Evolutionary conservation across 2,113 vertebrate genomes (phyloP).

Genomic region (Garra rufa): DNA sequence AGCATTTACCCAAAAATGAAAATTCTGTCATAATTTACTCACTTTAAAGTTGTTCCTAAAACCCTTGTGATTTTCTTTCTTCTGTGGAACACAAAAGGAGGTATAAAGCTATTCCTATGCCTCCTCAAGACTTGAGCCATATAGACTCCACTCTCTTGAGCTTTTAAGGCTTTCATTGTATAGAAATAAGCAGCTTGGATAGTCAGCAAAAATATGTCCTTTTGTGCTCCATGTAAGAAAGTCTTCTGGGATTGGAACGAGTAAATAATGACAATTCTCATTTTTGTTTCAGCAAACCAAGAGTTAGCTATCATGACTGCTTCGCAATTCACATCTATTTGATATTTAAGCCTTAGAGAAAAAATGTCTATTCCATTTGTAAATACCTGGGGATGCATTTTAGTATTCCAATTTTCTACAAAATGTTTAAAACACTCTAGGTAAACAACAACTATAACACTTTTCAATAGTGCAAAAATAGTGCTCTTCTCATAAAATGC

Average conservation of each 20-base stretch:
- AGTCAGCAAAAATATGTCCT: background rate
- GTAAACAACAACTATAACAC: background rate
- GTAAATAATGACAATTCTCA: background rate
- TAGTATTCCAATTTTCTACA: background rate
- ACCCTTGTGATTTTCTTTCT: background rate
- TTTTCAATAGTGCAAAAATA: background rate
- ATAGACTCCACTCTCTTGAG: background rate
- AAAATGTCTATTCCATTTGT: background rate
- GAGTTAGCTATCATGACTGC: background rate
- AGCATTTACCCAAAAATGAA: background rate
- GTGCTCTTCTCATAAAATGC: background rate
- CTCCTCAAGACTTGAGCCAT: background rate
- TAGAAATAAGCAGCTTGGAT: background rate
- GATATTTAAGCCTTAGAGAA: background rate
- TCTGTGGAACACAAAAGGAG: background rate
- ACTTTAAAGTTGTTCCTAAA: background rate
- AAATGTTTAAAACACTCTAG: background rate
- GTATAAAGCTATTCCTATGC: background rate
- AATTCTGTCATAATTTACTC: background rate
- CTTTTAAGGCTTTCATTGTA: background rate
- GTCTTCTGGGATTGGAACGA: background rate
- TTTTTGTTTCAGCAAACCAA: background rate
- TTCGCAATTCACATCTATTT: background rate
- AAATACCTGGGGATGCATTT: background rate
- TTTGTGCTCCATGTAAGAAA: background rate